phyloP scores from a whole-genome alignment of 2,888 invertebrate species.

The Macropis europaea region DNA sequence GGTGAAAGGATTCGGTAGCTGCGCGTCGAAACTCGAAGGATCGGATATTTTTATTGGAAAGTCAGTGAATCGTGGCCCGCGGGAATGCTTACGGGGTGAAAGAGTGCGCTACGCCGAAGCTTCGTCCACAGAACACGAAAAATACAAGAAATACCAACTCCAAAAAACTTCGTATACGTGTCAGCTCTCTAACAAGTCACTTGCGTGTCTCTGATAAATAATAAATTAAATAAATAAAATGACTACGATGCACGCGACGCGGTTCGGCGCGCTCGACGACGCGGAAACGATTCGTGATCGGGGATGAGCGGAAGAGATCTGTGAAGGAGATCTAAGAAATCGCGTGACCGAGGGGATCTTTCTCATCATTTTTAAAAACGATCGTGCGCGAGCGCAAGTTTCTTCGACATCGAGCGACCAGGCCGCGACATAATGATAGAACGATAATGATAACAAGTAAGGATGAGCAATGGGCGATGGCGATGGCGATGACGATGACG shows the following conservation, averaged over 20 bases:
- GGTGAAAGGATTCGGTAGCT: too few species aligned
- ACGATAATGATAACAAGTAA: not conserved
- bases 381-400: not conserved
- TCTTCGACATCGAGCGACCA: too few species aligned
- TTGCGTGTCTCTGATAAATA: slow-evolving; percentile 26
- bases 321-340: too few species aligned
- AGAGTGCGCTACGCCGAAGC: slow-evolving; percentile 47
- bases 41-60: slow-evolving; percentile 31
- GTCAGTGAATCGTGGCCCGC: slow-evolving; percentile 44
- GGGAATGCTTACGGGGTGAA: slow-evolving; percentile 46
- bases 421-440: not conserved
- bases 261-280: slow-evolving; percentile 16
- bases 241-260: slow-evolving; percentile 37
- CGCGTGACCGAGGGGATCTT: too few species aligned
- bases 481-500: not conserved
- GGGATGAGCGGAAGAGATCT: too few species aligned
- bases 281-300: too few species aligned
- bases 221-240: slow-evolving; percentile 54
- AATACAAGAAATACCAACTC: slow-evolving; percentile 33
- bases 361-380: too few species aligned
- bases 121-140: slow-evolving; percentile 35
- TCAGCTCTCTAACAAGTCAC: slow-evolving; percentile 28
- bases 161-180: slow-evolving; percentile 27
- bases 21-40: too few species aligned
- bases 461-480: too few species aligned